phyloP scores from a whole-genome alignment of 2,888 invertebrate species.

The Megamerina dolium region DNA sequence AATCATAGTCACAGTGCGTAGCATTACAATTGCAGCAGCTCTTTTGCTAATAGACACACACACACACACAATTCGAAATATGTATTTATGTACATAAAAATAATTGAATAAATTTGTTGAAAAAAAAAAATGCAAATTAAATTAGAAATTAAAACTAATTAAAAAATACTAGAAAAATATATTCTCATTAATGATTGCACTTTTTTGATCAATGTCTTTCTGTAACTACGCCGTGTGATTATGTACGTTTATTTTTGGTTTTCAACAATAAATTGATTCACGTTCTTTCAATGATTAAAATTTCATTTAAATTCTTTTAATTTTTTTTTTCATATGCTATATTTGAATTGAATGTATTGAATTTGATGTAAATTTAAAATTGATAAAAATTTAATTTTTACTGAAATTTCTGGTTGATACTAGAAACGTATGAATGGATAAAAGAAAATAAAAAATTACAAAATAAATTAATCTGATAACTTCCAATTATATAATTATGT shows the following conservation, averaged over 20 bases:
- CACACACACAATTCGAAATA: too few species aligned
- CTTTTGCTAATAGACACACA: too few species aligned
- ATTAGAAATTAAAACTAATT: conserved; percentile 8
- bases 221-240: conserved; percentile 9
- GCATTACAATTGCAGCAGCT: too few species aligned
- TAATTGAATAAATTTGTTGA: conserved; percentile 13
- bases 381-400: conserved; percentile 44
- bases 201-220: conserved; percentile 1
- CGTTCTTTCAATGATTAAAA: too few species aligned
- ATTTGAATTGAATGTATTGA: conserved; percentile 12
- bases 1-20: too few species aligned
- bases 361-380: conserved; percentile 38
- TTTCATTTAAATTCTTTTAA: too few species aligned
- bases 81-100: too few species aligned
- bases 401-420: conserved; percentile 45
- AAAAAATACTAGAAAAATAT: conserved; percentile 3
- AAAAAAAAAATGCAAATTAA: conserved; percentile 9
- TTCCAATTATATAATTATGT: background rate
- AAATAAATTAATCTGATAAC: background rate
- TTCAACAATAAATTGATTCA: too few species aligned
- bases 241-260: conserved; percentile 10
- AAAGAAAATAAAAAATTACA: background rate
- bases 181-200: conserved; percentile 1
- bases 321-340: conserved; percentile 5
- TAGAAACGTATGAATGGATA: conserved; percentile 24